Conservation (phyloP, 2,797 vertebrate species). For the Prunella strophiata region DNA sequence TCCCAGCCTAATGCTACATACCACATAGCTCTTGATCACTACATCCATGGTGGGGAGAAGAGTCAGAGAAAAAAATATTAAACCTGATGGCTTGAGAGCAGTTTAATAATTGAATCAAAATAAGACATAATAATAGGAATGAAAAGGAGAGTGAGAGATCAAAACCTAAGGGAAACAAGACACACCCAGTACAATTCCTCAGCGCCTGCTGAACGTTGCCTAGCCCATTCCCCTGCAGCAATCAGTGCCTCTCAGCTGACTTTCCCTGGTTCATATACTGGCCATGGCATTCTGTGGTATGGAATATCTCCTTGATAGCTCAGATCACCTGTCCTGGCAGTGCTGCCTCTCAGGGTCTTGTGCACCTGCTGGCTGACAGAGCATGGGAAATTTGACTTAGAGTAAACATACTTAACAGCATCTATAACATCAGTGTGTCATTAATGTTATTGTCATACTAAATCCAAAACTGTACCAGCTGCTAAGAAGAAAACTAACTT, state of each 20-base stretch:
- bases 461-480: not conserved
- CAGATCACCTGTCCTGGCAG: not conserved
- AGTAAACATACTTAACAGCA: not conserved
- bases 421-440: not conserved
- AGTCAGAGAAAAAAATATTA: not conserved
- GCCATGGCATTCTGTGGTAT: not conserved
- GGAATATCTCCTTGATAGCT: too few species aligned
- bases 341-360: not conserved
- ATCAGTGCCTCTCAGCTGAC: accelerated
- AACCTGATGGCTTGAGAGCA: not conserved
- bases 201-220: not conserved
- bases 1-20: not conserved
- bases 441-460: not conserved
- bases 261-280: not conserved
- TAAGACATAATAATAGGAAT: not conserved
- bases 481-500: not conserved
- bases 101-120: not conserved
- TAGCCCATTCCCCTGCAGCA: not conserved
- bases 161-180: not conserved
- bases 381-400: not conserved
- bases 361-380: not conserved
- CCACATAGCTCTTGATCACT: not conserved
- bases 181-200: not conserved
- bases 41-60: too few species aligned
- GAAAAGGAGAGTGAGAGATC: not conserved